phyloP scores from a whole-genome alignment of 2,888 invertebrate species.

The Atethmia centrago region DNA sequence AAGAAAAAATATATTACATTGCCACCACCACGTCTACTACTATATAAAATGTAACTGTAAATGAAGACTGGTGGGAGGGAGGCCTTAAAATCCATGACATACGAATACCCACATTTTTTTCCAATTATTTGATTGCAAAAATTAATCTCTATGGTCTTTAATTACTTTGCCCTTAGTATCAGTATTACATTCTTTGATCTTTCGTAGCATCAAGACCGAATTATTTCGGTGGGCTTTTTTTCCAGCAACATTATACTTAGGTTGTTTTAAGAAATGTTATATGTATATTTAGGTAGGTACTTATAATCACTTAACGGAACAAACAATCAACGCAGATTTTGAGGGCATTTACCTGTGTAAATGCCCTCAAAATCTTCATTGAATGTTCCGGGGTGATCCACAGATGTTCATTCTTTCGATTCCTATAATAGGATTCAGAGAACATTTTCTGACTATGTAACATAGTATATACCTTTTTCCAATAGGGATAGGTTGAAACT shows the following conservation, averaged over 20 bases:
- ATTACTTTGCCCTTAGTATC: neutral
- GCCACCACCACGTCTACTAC: neutral
- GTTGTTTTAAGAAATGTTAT: too few species aligned
- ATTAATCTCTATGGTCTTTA: neutral
- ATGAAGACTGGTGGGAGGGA: too few species aligned
- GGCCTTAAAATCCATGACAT: neutral
- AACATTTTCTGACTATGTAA: too few species aligned
- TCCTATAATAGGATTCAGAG: too few species aligned
- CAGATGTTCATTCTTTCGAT: too few species aligned
- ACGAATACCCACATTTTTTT: neutral
- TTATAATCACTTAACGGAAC: neutral
- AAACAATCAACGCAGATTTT: neutral
- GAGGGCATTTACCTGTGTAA: too few species aligned
- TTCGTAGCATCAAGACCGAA: slow-evolving; percentile 1
- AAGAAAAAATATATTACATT: neutral
- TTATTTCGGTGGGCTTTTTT: too few species aligned
- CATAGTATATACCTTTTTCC: too few species aligned
- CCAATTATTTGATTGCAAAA: neutral
- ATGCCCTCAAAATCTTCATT: too few species aligned
- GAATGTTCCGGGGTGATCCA: too few species aligned
- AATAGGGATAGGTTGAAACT: too few species aligned
- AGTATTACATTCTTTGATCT: slow-evolving; percentile 23
- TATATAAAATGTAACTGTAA: neutral
- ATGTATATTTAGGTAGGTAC: neutral
- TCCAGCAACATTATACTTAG: too few species aligned